Evolutionary conservation across 64 coral and sea anemone species (phyloP).

Genomic region (Montipora cactus): DNA sequence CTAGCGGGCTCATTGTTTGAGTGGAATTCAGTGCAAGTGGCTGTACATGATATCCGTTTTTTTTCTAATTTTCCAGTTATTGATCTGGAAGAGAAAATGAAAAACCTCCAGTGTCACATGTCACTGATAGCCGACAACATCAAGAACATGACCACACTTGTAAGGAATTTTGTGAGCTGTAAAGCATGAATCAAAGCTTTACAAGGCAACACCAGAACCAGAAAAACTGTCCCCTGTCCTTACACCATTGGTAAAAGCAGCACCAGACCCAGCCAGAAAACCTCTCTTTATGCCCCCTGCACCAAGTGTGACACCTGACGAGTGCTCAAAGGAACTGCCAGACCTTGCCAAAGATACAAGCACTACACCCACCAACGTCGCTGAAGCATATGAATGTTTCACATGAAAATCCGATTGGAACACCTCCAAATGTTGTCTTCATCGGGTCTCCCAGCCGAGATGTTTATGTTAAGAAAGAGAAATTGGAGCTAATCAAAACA

Average conservation of each 20-base stretch:
- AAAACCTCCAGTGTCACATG: conserved; percentile 21
- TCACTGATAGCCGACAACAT: conserved; percentile 20
- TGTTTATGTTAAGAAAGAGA: conserved; percentile 7
- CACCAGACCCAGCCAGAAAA: conserved; percentile 14
- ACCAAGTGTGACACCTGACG: background rate
- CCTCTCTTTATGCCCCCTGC: background rate
- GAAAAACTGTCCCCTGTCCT: background rate
- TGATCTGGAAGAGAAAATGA: conserved; percentile 36
- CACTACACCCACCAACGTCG: conserved; percentile 11
- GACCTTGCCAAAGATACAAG: background rate
- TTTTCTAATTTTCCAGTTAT: conserved; percentile 1
- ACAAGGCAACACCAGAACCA: conserved; percentile 24
- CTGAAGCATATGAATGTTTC: background rate
- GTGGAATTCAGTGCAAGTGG: background rate
- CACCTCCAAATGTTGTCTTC: background rate
- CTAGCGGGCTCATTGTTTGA: background rate
- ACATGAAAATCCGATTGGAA: background rate
- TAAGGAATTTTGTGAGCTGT: conserved; percentile 32
- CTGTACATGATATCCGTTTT: background rate
- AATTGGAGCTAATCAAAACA: conserved; percentile 28
- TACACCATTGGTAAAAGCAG: background rate
- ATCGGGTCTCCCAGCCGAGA: conserved; percentile 37
- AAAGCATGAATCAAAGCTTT: conserved; percentile 58
- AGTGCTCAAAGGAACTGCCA: background rate
- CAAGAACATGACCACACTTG: background rate